Conservation (phyloP, 2,888 invertebrate species). For the Pristionchus exspectatus region DNA sequence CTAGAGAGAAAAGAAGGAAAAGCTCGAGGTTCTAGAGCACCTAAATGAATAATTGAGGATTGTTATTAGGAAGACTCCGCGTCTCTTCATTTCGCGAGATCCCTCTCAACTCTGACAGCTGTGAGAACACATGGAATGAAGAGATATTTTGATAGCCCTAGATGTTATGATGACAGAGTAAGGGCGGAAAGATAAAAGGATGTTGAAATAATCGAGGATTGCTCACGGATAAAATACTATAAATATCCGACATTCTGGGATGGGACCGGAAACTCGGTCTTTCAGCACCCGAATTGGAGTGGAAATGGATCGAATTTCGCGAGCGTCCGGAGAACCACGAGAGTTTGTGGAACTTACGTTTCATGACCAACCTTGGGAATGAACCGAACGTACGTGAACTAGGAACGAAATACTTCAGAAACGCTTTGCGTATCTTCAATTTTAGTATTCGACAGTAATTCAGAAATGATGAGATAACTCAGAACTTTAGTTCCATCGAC, state of each 20-base stretch:
- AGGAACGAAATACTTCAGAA: too few relatives aligned
- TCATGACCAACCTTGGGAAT: not conserved
- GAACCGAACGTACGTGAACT: too few relatives aligned
- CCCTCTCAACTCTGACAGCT: too few relatives aligned
- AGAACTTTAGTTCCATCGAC: too few relatives aligned
- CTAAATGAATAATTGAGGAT: constrained; percentile 28
- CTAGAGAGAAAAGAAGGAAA: not conserved
- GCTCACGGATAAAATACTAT: not conserved
- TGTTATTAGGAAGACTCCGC: not conserved
- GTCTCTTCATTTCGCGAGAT: too few relatives aligned
- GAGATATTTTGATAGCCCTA: too few relatives aligned
- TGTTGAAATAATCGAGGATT: not conserved
- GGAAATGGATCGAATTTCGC: not conserved
- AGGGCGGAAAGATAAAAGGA: not conserved
- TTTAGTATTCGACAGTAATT: too few relatives aligned
- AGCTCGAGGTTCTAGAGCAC: not conserved
- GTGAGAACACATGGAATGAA: too few relatives aligned
- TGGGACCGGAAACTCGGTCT: not conserved
- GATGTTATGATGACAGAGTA: not conserved
- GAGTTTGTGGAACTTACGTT: not conserved
- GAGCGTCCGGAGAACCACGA: not conserved
- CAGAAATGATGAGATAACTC: too few relatives aligned
- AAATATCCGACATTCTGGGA: not conserved
- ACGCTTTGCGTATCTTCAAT: too few relatives aligned
- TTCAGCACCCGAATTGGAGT: not conserved